A percentile compares a stretch with the other conserved stretches of the same genome.
Conservation (phyloP, 2,888 invertebrate genomes). For the Leptothorax acervorum region DNA sequence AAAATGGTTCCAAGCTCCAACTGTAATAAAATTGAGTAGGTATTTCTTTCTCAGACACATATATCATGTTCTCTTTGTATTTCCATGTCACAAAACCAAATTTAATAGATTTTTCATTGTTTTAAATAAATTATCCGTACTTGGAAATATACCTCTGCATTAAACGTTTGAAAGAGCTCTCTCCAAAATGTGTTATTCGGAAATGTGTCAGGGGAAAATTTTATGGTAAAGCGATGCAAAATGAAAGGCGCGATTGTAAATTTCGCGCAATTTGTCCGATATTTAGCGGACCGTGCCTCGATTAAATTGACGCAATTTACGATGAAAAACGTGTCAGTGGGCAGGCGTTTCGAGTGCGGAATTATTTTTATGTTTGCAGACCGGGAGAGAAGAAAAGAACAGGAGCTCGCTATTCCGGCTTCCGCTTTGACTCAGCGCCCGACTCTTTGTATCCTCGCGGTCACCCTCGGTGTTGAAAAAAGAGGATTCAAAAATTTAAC, state of each 20-base stretch:
- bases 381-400: not conserved
- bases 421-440: constrained; percentile 34
- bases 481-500: constrained; percentile 44
- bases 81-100: not conserved
- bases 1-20: not conserved
- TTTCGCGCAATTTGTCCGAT: constrained; percentile 48
- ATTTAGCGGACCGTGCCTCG: constrained; percentile 54
- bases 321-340: constrained; percentile 49
- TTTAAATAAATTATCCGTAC: constrained; percentile 9
- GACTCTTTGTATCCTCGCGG: constrained; percentile 40
- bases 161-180: constrained; percentile 26
- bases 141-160: constrained; percentile 11
- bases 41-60: not conserved
- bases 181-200: constrained; percentile 28
- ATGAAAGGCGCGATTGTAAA: constrained; percentile 43
- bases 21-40: not conserved
- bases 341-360: constrained; percentile 28
- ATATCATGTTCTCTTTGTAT: not conserved
- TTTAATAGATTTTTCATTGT: constrained; percentile 14
- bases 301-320: constrained; percentile 57
- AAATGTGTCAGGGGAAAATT: constrained; percentile 14
- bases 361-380: constrained; percentile 53
- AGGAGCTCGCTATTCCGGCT: constrained; percentile 12
- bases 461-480: constrained; percentile 24
- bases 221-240: constrained; percentile 31